Percentiles rank a stretch among this genome's conserved stretches.
Evolutionary conservation across 1,140 invertebrate genomes (phyloP).

Genomic region (Drosophila bipectinata): DNA sequence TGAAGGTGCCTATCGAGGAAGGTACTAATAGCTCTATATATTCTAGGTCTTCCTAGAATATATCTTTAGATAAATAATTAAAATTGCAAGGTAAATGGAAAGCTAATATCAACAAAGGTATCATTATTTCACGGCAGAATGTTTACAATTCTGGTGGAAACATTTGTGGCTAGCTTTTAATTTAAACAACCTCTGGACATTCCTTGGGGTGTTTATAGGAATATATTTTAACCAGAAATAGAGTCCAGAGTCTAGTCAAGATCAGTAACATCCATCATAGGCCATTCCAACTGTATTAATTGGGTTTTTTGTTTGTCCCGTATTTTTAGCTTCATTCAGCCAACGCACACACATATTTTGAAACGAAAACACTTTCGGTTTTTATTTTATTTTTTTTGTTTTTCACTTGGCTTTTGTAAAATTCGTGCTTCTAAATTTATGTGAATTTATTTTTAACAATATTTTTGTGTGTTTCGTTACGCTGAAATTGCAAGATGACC

Average conservation of each 20-base stretch:
- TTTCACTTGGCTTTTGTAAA: slow-evolving; percentile 50
- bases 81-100: not conserved
- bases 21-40: not conserved
- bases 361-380: slow-evolving; percentile 35
- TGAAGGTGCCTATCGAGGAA: not conserved
- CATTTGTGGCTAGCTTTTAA: not conserved
- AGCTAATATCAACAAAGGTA: slow-evolving; percentile 13
- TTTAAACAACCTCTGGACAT: not conserved
- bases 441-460: slow-evolving; percentile 70
- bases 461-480: slow-evolving; percentile 36
- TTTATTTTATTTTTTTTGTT: not conserved
- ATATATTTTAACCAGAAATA: not conserved
- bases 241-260: not conserved
- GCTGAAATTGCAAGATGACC: slow-evolving; percentile 77
- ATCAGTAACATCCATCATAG: slow-evolving; percentile 3
- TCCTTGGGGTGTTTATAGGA: slow-evolving; percentile 1
- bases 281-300: slow-evolving; percentile 32
- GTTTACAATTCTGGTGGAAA: slow-evolving; percentile 6
- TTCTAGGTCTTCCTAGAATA: not conserved
- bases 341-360: slow-evolving; percentile 49
- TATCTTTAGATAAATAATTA: not conserved
- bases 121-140: slow-evolving; percentile 4
- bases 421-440: slow-evolving; percentile 72
- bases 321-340: slow-evolving; percentile 68
- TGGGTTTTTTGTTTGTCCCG: slow-evolving; percentile 22